phyloP scores from a whole-genome alignment of 2,888 invertebrate species.

The Tenthredo scrophulariae region DNA sequence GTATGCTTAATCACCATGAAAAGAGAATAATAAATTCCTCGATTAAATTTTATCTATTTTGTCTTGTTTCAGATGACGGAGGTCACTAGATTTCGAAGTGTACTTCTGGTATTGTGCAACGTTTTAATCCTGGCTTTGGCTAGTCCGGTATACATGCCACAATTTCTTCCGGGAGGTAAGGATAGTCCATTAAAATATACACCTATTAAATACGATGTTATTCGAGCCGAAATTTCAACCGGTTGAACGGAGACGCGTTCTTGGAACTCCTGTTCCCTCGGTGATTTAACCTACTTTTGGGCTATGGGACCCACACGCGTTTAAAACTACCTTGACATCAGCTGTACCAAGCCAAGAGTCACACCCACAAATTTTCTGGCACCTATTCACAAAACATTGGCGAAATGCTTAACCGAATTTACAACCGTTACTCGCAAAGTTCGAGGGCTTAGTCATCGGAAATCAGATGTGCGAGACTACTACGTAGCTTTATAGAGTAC shows the following conservation, averaged over 20 bases:
- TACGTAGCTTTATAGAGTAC: not conserved
- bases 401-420: not conserved
- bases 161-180: slow-evolving; percentile 75
- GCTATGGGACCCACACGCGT: not conserved
- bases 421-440: slow-evolving; percentile 14
- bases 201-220: not conserved
- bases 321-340: slow-evolving; percentile 46
- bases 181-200: slow-evolving; percentile 37
- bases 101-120: slow-evolving; percentile 63
- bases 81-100: slow-evolving; percentile 18
- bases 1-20: not conserved
- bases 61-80: slow-evolving; percentile 44
- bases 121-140: slow-evolving; percentile 65
- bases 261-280: slow-evolving; percentile 10
- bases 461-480: not conserved
- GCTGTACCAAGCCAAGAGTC: slow-evolving; percentile 12
- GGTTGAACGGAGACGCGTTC: not conserved
- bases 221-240: slow-evolving; percentile 4
- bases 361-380: slow-evolving; percentile 25
- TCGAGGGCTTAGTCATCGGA: slow-evolving; percentile 29
- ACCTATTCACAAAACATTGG: slow-evolving; percentile 22
- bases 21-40: not conserved
- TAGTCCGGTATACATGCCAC: slow-evolving; percentile 72
- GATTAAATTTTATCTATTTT: not conserved
- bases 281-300: slow-evolving; percentile 26